Evolutionary conservation across 2,888 invertebrate species (phyloP).

Genomic region (Acleris laterana): DNA sequence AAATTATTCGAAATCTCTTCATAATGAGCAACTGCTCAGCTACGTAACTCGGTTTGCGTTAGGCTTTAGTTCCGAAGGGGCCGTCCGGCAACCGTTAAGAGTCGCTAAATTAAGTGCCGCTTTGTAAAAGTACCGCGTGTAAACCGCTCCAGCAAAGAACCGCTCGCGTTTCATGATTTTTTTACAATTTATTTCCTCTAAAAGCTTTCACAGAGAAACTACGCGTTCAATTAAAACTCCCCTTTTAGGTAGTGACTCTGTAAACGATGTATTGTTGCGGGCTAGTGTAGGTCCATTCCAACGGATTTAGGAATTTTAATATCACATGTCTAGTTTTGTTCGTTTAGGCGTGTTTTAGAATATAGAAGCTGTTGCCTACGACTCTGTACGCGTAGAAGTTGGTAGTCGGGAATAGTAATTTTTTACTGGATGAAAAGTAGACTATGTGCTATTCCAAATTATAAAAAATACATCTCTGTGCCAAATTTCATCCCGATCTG

Average conservation of each 20-base stretch:
- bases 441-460: too few species aligned
- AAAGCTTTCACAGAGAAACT: constrained; percentile 68
- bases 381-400: too few species aligned
- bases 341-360: too few species aligned
- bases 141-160: constrained; percentile 60
- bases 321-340: too few species aligned
- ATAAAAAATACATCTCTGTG: too few species aligned
- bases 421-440: too few species aligned
- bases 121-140: constrained; percentile 62
- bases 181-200: constrained; percentile 60
- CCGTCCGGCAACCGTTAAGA: constrained; percentile 47
- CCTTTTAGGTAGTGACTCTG: constrained; percentile 32
- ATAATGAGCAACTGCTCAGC: constrained; percentile 23
- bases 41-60: constrained; percentile 16
- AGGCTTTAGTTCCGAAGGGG: constrained; percentile 20
- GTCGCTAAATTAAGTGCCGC: constrained; percentile 64
- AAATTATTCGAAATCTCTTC: constrained; percentile 14
- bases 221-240: constrained; percentile 64
- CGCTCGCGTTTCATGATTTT: constrained; percentile 57
- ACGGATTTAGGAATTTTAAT: background rate
- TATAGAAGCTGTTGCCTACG: too few species aligned
- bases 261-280: constrained; percentile 25
- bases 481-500: too few species aligned
- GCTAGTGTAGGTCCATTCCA: background rate
- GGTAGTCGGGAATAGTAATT: too few species aligned